phyloP scores from a whole-genome alignment of 1,140 invertebrate genomes.

The Zaprionus capensis region DNA sequence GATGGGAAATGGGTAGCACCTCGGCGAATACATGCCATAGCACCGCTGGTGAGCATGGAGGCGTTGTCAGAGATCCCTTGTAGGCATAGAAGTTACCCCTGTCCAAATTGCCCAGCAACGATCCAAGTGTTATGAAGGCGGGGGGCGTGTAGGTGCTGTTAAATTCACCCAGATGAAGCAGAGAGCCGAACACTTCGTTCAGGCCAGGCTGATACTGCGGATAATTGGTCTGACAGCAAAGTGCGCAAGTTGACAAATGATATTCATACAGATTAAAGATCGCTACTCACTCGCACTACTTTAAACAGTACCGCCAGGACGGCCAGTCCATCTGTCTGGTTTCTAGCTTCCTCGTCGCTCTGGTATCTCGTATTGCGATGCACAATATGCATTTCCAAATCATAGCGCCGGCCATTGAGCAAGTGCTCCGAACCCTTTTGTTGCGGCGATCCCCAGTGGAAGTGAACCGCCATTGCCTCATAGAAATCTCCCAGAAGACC shows the following conservation, averaged over 20 bases:
- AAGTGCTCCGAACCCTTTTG: slow-evolving; percentile 85
- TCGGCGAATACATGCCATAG: slow-evolving; percentile 95
- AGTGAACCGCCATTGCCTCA: slow-evolving; percentile 85
- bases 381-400: slow-evolving; percentile 94
- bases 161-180: slow-evolving; percentile 57
- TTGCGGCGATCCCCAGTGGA: slow-evolving; percentile 86
- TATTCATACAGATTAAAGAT: neutral
- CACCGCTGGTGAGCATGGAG: slow-evolving; percentile 94
- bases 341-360: slow-evolving; percentile 87
- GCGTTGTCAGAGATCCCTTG: slow-evolving; percentile 95
- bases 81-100: slow-evolving; percentile 91
- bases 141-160: slow-evolving; percentile 69
- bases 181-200: slow-evolving; percentile 57
- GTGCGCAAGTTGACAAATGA: neutral
- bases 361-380: slow-evolving; percentile 91
- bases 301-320: slow-evolving; percentile 93
- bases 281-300: slow-evolving; percentile 85
- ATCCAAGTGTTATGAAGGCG: slow-evolving; percentile 53
- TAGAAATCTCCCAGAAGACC: slow-evolving; percentile 77
- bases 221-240: slow-evolving; percentile 24
- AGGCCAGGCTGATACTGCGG: slow-evolving; percentile 55
- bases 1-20: slow-evolving; percentile 85
- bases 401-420: slow-evolving; percentile 86
- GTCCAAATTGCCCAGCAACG: slow-evolving; percentile 83
- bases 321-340: slow-evolving; percentile 89